A percentile compares a stretch with the other conserved stretches of the same genome.
phyloP scores from a whole-genome alignment of 2,113 vertebrate genomes.

The Gopherus flavomarginatus region DNA sequence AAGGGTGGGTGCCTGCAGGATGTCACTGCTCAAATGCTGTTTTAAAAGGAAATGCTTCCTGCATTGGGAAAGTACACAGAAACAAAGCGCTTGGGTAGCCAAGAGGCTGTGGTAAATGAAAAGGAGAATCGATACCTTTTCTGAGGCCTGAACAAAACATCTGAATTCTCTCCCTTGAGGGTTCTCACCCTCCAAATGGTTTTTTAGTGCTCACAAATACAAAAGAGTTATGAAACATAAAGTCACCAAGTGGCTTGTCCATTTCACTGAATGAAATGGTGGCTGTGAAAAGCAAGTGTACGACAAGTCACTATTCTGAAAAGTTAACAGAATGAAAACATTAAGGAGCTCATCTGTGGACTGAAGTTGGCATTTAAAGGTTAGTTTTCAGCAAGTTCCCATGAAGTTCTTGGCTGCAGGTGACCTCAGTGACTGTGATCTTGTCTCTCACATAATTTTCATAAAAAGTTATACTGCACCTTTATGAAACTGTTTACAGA shows the following conservation, averaged over 20 bases:
- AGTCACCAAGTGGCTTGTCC: slow-evolving; percentile 46
- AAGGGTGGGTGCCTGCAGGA: slow-evolving; percentile 75
- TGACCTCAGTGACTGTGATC: slow-evolving; percentile 59
- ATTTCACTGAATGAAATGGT: slow-evolving; percentile 11
- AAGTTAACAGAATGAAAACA: not conserved
- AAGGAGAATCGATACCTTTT: slow-evolving; percentile 74
- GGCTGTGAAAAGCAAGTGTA: slow-evolving; percentile 1
- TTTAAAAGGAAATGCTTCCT: slow-evolving; percentile 75
- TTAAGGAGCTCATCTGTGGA: not conserved
- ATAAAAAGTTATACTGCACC: slow-evolving; percentile 49
- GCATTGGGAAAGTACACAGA: slow-evolving; percentile 58
- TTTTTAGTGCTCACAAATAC: not conserved
- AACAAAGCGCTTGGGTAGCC: slow-evolving; percentile 60
- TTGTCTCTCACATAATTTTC: slow-evolving; percentile 48
- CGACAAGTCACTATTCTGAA: not conserved
- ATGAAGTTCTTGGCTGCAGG: not conserved
- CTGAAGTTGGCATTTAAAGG: slow-evolving; percentile 55
- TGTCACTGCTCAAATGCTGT: slow-evolving; percentile 74
- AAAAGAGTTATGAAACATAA: not conserved
- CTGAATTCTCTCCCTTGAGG: slow-evolving; percentile 69
- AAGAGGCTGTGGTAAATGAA: slow-evolving; percentile 70
- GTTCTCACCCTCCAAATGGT: slow-evolving; percentile 59
- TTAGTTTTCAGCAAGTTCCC: slow-evolving; percentile 7
- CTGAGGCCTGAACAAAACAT: slow-evolving; percentile 70
- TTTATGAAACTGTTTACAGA: slow-evolving; percentile 64